Conservation (phyloP, 1,140 invertebrate genomes). For the Zophobas morio region DNA sequence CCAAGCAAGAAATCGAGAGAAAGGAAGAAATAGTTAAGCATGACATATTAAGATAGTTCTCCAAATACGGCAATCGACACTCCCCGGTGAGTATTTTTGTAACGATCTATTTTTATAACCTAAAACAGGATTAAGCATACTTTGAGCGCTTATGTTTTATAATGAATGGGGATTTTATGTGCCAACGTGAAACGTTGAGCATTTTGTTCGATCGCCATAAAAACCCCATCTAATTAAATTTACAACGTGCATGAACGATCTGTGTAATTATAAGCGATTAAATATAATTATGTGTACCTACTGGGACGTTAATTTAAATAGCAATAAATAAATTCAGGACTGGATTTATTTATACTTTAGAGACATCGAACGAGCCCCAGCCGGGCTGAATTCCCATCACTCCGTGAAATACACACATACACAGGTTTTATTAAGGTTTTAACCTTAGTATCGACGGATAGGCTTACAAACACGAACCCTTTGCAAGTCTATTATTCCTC, state of each 20-base stretch:
- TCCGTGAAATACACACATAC: conserved; percentile 14
- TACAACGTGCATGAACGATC: conserved; percentile 42
- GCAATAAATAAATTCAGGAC: conserved; percentile 41
- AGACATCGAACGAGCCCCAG: not conserved
- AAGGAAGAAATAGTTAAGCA: conserved; percentile 40
- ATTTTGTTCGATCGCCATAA: conserved; percentile 41
- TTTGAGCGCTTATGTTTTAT: conserved; percentile 16
- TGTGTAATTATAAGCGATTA: conserved; percentile 35
- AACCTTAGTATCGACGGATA: conserved; percentile 25
- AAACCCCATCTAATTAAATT: conserved; percentile 41
- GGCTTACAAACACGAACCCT: conserved; percentile 35
- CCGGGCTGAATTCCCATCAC: conserved; percentile 18
- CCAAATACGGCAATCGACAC: conserved; percentile 36
- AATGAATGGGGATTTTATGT: conserved; percentile 42
- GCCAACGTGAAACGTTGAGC: conserved; percentile 27
- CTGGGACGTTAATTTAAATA: conserved; percentile 39
- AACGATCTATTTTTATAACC: conserved; percentile 36
- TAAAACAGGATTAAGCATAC: conserved; percentile 32
- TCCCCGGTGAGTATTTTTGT: conserved; percentile 32
- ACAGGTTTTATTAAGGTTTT: conserved; percentile 30
- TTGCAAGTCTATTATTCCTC: conserved; percentile 41
- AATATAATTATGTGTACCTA: conserved; percentile 42
- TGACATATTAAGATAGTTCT: conserved; percentile 28
- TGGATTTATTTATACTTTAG: conserved; percentile 29
- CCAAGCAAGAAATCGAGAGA: conserved; percentile 11